phyloP scores from a whole-genome alignment of 2,113 vertebrate species.

The Istiophorus platypterus region DNA sequence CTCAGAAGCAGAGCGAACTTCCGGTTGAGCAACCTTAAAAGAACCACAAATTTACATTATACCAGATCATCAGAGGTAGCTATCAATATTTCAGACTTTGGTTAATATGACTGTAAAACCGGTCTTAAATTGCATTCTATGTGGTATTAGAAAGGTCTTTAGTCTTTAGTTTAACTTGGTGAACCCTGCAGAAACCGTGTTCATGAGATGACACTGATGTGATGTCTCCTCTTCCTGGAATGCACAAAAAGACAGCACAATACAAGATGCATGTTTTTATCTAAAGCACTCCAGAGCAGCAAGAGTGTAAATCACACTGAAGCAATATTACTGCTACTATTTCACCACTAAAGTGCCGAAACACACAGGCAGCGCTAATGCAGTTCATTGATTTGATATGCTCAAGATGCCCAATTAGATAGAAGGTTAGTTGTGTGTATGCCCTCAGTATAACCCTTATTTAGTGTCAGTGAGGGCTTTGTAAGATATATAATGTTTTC shows the following conservation, averaged over 20 bases:
- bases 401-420: conserved; percentile 40
- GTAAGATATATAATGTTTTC: neutral
- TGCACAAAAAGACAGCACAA: neutral
- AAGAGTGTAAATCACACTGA: conserved; percentile 18
- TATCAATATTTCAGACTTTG: neutral
- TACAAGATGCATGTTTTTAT: neutral
- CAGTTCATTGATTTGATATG: conserved; percentile 26
- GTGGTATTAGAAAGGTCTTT: neutral
- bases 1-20: conserved; percentile 2
- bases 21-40: neutral
- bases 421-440: conserved; percentile 16
- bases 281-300: neutral
- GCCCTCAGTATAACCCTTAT: conserved; percentile 17
- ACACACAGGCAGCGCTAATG: conserved; percentile 38
- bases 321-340: conserved; percentile 10
- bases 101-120: neutral
- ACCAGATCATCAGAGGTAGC: neutral
- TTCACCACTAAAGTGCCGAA: conserved; percentile 27
- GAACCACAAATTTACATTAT: neutral
- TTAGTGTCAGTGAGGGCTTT: conserved; percentile 11
- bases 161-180: neutral
- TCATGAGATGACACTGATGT: neutral
- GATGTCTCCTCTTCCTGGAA: neutral
- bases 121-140: neutral
- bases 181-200: neutral